Evolutionary conservation across 2,888 invertebrate genomes (phyloP).

Genomic region (Penaeus monodon): DNA sequence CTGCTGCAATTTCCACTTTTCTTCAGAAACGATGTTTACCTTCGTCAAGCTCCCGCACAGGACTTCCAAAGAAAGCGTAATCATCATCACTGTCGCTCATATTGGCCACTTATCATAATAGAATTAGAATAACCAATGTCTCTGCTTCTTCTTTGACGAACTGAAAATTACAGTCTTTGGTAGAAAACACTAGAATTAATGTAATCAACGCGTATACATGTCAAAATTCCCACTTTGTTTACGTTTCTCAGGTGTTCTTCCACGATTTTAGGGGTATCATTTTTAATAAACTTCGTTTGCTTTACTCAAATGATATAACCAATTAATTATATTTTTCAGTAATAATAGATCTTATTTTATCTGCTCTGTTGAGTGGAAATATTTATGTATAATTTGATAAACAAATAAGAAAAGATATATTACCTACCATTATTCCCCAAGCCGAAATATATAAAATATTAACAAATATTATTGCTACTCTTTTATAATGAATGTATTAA

Average conservation of each 20-base stretch:
- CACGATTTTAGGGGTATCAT: too few species aligned
- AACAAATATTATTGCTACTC: too few species aligned
- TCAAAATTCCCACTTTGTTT: not conserved
- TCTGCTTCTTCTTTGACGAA: too few species aligned
- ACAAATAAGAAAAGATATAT: not conserved
- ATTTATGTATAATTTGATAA: not conserved
- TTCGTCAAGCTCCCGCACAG: slow-evolving; percentile 85
- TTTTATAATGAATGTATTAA: too few species aligned
- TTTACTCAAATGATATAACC: not conserved
- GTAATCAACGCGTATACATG: too few species aligned
- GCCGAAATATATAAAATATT: not conserved
- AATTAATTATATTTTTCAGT: not conserved
- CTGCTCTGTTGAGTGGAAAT: too few species aligned
- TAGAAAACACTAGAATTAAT: too few species aligned
- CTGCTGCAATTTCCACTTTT: not conserved
- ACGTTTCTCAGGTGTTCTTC: not conserved
- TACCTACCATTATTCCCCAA: not conserved
- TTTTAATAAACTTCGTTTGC: too few species aligned
- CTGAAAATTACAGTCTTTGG: too few species aligned
- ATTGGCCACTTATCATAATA: not conserved
- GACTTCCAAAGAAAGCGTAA: slow-evolving; percentile 83
- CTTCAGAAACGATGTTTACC: slow-evolving; percentile 73
- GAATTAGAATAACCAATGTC: too few species aligned
- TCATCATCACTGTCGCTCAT: slow-evolving; percentile 75
- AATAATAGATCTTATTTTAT: not conserved